phyloP scores from a whole-genome alignment of 2,888 invertebrate species.

The Galerucella nymphaeae region DNA sequence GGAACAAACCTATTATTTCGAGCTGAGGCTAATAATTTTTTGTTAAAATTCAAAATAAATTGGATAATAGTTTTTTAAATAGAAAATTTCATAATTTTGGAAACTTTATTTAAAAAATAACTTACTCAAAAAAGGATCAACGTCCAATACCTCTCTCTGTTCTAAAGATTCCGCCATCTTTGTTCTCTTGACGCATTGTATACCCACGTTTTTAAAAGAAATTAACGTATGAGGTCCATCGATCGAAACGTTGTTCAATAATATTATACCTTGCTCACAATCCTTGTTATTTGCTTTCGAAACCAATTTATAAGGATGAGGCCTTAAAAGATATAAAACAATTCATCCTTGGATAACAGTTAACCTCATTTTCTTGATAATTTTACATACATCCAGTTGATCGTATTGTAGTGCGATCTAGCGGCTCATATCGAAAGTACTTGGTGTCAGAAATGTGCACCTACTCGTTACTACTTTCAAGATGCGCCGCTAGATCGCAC shows the following conservation, averaged over 20 bases:
- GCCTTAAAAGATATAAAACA: slow-evolving; percentile 32
- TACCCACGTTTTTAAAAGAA: slow-evolving; percentile 85
- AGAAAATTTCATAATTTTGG: neutral
- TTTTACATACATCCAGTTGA: too few species aligned
- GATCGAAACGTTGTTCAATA: slow-evolving; percentile 19
- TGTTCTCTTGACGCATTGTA: slow-evolving; percentile 92
- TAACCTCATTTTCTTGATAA: neutral
- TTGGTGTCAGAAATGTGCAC: too few species aligned
- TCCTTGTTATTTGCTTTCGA: slow-evolving; percentile 36
- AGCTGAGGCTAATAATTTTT: too few species aligned
- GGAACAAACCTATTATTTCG: too few species aligned
- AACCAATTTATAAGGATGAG: slow-evolving; percentile 43
- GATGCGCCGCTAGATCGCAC: too few species aligned
- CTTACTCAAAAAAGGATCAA: slow-evolving; percentile 92
- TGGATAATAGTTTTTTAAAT: too few species aligned
- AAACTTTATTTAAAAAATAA: slow-evolving; percentile 43
- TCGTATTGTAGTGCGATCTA: too few species aligned
- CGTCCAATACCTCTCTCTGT: slow-evolving; percentile 79
- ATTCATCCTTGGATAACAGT: neutral
- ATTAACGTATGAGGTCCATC: slow-evolving; percentile 22
- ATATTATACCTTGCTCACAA: slow-evolving; percentile 36
- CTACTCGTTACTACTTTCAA: too few species aligned
- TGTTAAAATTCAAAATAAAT: too few species aligned
- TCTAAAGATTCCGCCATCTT: slow-evolving; percentile 86
- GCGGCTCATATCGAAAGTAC: too few species aligned